phyloP scores from a whole-genome alignment of 2,888 invertebrate species.

The Blastobasis lacticolella region DNA sequence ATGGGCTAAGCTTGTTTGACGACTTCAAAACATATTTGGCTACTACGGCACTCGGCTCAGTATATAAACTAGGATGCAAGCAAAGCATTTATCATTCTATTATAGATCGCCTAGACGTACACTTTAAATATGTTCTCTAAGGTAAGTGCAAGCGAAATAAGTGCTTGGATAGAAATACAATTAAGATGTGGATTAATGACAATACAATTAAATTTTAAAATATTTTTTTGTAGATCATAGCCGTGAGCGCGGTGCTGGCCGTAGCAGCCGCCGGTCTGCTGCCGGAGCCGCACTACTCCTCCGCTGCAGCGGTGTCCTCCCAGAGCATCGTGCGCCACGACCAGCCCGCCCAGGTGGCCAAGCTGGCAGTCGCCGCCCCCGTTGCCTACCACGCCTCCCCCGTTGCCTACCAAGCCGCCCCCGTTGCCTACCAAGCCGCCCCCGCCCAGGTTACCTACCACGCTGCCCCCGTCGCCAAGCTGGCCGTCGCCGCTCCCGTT shows the following conservation, averaged over 20 bases:
- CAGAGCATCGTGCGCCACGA: conserved; percentile 39
- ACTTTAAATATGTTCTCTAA: conserved; percentile 32
- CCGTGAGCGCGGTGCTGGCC: conserved; percentile 27
- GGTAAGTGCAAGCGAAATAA: conserved; percentile 21
- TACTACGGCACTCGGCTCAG: not conserved
- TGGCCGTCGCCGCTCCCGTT: conserved; percentile 4
- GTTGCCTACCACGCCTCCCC: conserved; percentile 16
- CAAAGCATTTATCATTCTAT: conserved; percentile 15
- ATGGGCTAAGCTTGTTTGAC: conserved; percentile 17
- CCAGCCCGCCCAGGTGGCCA: conserved; percentile 28
- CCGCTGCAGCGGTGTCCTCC: conserved; percentile 39
- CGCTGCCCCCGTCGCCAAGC: conserved; percentile 2
- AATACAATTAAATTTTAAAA: no score
- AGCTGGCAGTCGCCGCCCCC: conserved; percentile 28
- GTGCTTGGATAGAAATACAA: not conserved
- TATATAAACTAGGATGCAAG: not conserved
- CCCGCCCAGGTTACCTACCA: conserved; percentile 2
- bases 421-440: conserved; percentile 22
- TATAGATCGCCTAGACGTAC: conserved; percentile 19
- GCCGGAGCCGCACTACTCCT: conserved; percentile 38
- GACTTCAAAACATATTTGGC: conserved; percentile 14
- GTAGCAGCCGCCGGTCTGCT: conserved; percentile 28
- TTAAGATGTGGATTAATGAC: not conserved
- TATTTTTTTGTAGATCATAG: conserved; percentile 22
- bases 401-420: conserved; percentile 13